Evolutionary conservation across 1,140 invertebrate species (phyloP).

Genomic region (Prorops nasuta): DNA sequence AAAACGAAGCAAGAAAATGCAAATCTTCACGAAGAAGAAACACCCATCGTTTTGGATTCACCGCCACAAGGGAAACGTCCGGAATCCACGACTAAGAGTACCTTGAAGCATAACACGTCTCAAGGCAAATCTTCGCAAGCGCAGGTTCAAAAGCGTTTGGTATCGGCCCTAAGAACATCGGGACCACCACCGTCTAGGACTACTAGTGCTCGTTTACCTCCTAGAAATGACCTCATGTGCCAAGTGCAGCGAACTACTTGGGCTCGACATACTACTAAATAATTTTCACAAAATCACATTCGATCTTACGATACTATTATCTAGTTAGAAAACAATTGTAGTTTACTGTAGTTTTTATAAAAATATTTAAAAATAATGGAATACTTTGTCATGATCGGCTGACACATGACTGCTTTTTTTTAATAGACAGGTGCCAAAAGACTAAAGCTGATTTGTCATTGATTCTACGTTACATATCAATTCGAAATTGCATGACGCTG

Average conservation of each 20-base stretch:
- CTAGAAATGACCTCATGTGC: slow-evolving; percentile 79
- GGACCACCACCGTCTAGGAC: slow-evolving; percentile 70
- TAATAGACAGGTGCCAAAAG: too few relatives aligned
- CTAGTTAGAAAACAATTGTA: too few relatives aligned
- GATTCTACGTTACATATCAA: too few relatives aligned
- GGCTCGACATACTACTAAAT: slow-evolving; percentile 85
- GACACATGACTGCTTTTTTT: too few relatives aligned
- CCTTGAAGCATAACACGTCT: not conserved
- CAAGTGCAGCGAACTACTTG: slow-evolving; percentile 76
- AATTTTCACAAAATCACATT: too few relatives aligned
- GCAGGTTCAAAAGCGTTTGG: slow-evolving; percentile 25
- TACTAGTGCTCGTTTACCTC: slow-evolving; percentile 80
- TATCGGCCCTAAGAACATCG: slow-evolving; percentile 37
- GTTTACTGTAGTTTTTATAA: too few relatives aligned
- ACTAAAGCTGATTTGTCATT: too few relatives aligned
- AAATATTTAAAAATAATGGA: too few relatives aligned
- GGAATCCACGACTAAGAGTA: not conserved
- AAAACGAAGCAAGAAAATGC: slow-evolving; percentile 21
- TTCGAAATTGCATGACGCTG: too few relatives aligned
- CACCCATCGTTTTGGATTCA: slow-evolving; percentile 47
- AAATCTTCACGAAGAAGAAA: slow-evolving; percentile 32
- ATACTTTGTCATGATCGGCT: too few relatives aligned
- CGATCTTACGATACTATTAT: too few relatives aligned
- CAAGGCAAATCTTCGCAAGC: slow-evolving; percentile 8
- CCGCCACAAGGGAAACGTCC: slow-evolving; percentile 38